Conservation (phyloP, 2,888 invertebrate genomes). For the Vannuccia rotundouncinata region DNA sequence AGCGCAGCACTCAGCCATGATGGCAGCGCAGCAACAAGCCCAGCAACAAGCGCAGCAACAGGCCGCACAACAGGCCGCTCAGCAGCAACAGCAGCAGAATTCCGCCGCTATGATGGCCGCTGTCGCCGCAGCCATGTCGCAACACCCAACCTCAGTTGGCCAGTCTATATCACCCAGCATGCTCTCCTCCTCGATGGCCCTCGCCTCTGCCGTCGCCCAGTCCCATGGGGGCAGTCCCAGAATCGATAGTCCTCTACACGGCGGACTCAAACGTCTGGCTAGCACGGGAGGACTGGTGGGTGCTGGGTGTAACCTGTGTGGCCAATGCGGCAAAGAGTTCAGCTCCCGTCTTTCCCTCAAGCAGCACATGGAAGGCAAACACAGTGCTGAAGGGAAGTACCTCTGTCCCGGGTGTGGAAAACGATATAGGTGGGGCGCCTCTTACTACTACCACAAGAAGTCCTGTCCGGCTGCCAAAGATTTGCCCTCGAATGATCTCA, state of each 20-base stretch:
- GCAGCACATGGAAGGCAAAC: conserved; percentile 39
- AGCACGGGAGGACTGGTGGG: not conserved
- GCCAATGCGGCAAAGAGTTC: conserved; percentile 37
- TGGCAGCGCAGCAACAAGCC: not conserved
- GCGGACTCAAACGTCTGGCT: not conserved
- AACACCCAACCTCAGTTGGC: not conserved
- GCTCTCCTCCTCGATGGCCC: not conserved
- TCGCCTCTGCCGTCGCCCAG: conserved; percentile 3
- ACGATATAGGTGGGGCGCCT: conserved; percentile 38
- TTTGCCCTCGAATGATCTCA: not conserved
- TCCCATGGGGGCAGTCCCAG: not conserved
- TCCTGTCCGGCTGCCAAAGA: conserved; percentile 31
- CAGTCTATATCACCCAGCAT: conserved; percentile 3
- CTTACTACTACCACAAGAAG: conserved; percentile 39
- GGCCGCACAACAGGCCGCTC: not conserved
- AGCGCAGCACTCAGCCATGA: not conserved
- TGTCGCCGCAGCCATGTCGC: not conserved
- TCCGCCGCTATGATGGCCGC: not conserved
- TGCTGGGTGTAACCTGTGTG: conserved; percentile 6
- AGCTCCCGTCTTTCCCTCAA: conserved; percentile 27
- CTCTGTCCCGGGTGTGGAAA: conserved; percentile 32
- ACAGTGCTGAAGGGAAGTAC: conserved; percentile 33
- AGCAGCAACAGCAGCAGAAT: not conserved
- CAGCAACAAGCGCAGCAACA: conserved; percentile 12
- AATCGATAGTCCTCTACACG: not conserved